Evolutionary conservation across 2,888 invertebrate genomes (phyloP).

Genomic region (Phlogophora meticulosa): DNA sequence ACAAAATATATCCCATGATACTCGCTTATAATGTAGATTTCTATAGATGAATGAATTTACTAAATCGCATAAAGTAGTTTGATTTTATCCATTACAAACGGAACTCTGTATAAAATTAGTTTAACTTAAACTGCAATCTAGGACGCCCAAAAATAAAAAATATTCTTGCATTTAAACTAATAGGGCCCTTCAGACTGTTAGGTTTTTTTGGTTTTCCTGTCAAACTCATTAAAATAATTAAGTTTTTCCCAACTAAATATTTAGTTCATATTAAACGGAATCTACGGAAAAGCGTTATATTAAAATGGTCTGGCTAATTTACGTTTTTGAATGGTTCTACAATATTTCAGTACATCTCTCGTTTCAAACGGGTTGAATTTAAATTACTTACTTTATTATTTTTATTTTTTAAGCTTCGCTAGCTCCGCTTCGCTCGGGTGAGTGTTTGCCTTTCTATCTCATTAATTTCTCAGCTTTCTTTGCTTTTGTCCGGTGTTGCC

Average conservation of each 20-base stretch:
- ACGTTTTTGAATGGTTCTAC: slow-evolving; percentile 23
- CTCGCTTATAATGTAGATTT: no score
- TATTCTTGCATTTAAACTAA: no score
- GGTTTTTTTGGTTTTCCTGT: not conserved
- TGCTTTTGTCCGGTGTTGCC: slow-evolving; percentile 50
- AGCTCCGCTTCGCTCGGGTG: slow-evolving; percentile 34
- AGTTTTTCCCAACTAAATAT: not conserved
- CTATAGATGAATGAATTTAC: no score
- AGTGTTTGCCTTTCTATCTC: slow-evolving; percentile 62
- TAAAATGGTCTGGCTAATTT: slow-evolving; percentile 12
- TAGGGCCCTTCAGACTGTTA: not conserved
- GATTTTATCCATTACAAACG: no score
- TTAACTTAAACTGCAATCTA: no score
- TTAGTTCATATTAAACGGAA: not conserved
- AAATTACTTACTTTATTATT: slow-evolving; percentile 52
- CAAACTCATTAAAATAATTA: not conserved
- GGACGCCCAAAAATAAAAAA: no score
- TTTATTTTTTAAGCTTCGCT: slow-evolving; percentile 42
- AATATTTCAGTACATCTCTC: slow-evolving; percentile 35
- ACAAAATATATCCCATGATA: no score
- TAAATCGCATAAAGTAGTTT: no score
- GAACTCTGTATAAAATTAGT: no score
- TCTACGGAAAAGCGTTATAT: not conserved
- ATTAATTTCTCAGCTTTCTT: slow-evolving; percentile 55
- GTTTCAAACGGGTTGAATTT: slow-evolving; percentile 48